phyloP scores from a whole-genome alignment of 2,888 invertebrate species.

The Parochlus steinenii region DNA sequence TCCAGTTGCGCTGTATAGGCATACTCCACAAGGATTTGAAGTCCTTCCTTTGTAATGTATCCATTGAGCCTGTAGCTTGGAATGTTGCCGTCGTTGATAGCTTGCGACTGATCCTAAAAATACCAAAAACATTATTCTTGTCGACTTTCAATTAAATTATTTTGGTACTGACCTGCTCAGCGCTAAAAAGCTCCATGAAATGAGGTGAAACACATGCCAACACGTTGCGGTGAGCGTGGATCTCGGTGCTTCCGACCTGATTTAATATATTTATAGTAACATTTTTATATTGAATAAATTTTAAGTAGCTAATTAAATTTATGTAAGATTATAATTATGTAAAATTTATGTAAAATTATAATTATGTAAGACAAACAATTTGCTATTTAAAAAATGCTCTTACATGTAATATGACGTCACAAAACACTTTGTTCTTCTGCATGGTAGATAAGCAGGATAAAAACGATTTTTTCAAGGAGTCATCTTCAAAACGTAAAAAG shows the following conservation, averaged over 20 bases:
- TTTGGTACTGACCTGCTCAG: constrained; percentile 30
- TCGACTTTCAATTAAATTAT: background rate
- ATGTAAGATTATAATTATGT: constrained; percentile 2
- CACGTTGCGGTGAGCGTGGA: constrained; percentile 62
- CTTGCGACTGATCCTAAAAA: constrained; percentile 22
- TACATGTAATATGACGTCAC: constrained; percentile 69
- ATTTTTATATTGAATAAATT: background rate
- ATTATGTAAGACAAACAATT: background rate
- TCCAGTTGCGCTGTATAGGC: constrained; percentile 59
- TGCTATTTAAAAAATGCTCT: background rate
- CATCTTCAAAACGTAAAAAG: constrained; percentile 37
- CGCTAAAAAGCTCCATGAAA: constrained; percentile 54
- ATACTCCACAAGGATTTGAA: constrained; percentile 63
- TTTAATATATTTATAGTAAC: constrained; percentile 14
- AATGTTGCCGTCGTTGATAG: constrained; percentile 26
- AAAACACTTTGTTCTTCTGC: constrained; percentile 70
- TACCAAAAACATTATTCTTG: background rate
- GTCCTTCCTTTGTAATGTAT: constrained; percentile 45
- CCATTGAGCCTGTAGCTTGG: constrained; percentile 41
- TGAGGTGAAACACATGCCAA: constrained; percentile 63
- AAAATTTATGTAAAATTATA: constrained; percentile 4
- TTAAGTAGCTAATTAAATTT: constrained; percentile 7
- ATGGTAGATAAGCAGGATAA: constrained; percentile 57
- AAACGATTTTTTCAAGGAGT: constrained; percentile 39
- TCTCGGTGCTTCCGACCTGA: constrained; percentile 50